phyloP scores from a whole-genome alignment of 2,113 vertebrate genomes.

The Helogale parvula region DNA sequence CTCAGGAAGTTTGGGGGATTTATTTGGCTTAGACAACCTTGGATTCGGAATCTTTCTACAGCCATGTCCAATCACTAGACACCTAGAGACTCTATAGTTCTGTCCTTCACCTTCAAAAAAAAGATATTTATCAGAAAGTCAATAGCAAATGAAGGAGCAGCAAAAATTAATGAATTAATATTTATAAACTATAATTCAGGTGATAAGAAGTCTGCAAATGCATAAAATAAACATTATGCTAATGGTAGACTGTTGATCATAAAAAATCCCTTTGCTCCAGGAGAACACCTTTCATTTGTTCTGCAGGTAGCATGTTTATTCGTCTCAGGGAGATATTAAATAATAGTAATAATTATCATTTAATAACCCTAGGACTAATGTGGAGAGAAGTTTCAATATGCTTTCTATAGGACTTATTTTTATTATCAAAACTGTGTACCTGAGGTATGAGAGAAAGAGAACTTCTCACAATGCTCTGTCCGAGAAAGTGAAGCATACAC shows the following conservation, averaged over 20 bases:
- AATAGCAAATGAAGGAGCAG: background rate
- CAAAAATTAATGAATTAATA: constrained; percentile 43
- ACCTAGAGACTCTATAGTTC: background rate
- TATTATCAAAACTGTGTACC: background rate
- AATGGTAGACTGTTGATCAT: background rate
- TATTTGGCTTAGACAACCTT: background rate
- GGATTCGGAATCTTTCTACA: background rate
- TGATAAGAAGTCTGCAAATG: background rate
- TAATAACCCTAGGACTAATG: background rate
- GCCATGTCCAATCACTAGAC: background rate
- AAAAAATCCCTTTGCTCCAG: background rate
- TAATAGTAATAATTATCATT: background rate
- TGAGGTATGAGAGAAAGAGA: background rate
- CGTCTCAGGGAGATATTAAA: background rate
- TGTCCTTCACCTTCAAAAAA: background rate
- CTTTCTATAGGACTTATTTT: background rate
- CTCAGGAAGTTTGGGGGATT: background rate
- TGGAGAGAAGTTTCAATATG: background rate
- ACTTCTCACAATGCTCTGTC: background rate
- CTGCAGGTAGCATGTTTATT: background rate
- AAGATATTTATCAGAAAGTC: background rate
- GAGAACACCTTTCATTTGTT: background rate
- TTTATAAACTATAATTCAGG: constrained; percentile 29
- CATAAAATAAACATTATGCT: constrained; percentile 37
- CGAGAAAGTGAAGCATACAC: background rate